Conservation (phyloP, 2,888 invertebrate genomes). For the Troglohyphantes excavatus region DNA sequence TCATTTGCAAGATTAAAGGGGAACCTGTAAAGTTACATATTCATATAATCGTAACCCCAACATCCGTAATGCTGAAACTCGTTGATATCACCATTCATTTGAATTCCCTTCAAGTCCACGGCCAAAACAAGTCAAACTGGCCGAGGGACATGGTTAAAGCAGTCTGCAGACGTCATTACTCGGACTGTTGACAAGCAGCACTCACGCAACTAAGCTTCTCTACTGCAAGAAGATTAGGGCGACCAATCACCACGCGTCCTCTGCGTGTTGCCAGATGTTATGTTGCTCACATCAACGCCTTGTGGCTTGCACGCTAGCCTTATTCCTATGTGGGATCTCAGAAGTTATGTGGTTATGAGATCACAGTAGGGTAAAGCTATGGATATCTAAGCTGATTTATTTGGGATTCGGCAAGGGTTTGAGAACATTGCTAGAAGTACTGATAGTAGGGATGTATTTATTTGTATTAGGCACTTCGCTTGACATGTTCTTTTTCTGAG, state of each 20-base stretch:
- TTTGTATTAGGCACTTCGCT: background rate
- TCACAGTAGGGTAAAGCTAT: background rate
- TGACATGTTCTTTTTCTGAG: background rate
- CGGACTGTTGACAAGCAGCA: constrained; percentile 46
- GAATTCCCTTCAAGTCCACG: constrained; percentile 16
- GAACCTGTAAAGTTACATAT: background rate
- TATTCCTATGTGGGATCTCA: constrained; percentile 32
- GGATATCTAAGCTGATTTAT: constrained; percentile 11
- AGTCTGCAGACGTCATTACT: constrained; percentile 47
- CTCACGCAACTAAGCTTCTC: constrained; percentile 65
- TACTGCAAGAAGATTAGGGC: constrained; percentile 48
- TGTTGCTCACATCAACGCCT: constrained; percentile 68
- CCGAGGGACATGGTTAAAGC: constrained; percentile 13
- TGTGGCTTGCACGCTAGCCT: constrained; percentile 49
- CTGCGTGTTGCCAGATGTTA: constrained; percentile 70
- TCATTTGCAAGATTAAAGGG: too few relatives aligned
- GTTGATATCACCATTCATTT: constrained; percentile 30
- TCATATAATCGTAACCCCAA: background rate
- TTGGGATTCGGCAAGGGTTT: constrained; percentile 5
- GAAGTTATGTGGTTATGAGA: constrained; percentile 15
- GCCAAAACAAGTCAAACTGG: constrained; percentile 47
- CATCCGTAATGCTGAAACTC: background rate
- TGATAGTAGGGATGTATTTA: background rate
- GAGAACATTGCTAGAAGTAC: background rate
- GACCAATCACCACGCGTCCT: constrained; percentile 55